phyloP scores from a whole-genome alignment of 2,113 vertebrate genomes.

The Platichthys flesus region DNA sequence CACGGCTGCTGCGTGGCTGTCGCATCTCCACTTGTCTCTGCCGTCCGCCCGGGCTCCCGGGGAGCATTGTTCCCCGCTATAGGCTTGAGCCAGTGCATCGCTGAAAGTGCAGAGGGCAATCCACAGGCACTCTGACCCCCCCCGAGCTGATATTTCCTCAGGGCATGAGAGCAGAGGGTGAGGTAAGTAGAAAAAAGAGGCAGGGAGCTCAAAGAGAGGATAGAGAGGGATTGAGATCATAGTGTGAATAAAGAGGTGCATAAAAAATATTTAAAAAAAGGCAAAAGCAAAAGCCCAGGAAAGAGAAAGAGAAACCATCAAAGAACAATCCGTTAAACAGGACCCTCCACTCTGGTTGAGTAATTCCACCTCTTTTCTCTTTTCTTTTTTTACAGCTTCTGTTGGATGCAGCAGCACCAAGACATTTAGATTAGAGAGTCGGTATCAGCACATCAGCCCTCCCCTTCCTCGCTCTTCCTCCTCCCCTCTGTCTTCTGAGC shows the following conservation, averaged over 20 bases:
- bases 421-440: conserved; percentile 17
- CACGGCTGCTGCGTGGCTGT: conserved; percentile 53
- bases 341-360: conserved; percentile 40
- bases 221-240: conserved; percentile 19
- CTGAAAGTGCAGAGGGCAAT: conserved; percentile 67
- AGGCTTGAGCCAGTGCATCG: conserved; percentile 45
- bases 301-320: conserved; percentile 7
- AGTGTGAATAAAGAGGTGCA: conserved; percentile 28
- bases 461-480: conserved; percentile 27
- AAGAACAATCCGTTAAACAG: conserved; percentile 27
- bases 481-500: conserved; percentile 19
- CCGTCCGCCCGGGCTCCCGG: conserved; percentile 46
- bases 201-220: conserved; percentile 27
- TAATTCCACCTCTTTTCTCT: conserved; percentile 35
- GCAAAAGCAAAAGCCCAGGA: conserved; percentile 6
- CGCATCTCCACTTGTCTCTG: conserved; percentile 69
- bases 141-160: conserved; percentile 51
- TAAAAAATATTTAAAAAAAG: conserved; percentile 11
- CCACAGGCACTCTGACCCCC: conserved; percentile 56
- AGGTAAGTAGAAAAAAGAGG: conserved; percentile 56
- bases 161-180: conserved; percentile 43
- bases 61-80: conserved; percentile 38
- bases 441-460: conserved; percentile 44
- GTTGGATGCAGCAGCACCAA: conserved; percentile 41
- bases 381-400: conserved; percentile 42